Percentiles rank a stretch among this genome's conserved stretches.
Conservation (phyloP, 2,113 vertebrate genomes). For the Heterocephalus glaber region DNA sequence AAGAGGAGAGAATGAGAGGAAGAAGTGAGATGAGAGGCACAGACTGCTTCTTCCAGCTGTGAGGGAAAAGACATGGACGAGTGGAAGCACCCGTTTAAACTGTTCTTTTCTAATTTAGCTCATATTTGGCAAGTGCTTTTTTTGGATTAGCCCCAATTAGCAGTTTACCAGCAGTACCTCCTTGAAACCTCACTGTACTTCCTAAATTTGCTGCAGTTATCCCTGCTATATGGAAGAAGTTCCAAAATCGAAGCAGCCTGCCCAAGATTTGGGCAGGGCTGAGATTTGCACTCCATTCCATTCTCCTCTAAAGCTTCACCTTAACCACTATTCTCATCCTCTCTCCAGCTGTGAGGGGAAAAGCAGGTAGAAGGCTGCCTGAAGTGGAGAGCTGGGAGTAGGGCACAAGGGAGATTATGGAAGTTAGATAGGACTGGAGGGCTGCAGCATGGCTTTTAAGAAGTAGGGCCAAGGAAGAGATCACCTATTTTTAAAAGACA, state of each 20-base stretch:
- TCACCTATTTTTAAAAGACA: neutral
- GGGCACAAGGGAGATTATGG: neutral
- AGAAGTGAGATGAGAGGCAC: neutral
- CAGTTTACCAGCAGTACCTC: neutral
- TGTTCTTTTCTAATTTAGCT: neutral
- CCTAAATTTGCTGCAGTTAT: neutral
- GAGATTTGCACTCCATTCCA: neutral
- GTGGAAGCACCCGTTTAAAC: neutral
- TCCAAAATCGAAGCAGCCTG: neutral
- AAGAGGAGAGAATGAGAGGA: neutral
- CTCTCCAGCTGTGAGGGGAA: neutral
- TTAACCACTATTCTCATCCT: neutral
- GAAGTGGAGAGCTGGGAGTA: neutral
- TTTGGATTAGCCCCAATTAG: neutral
- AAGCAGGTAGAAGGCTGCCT: neutral
- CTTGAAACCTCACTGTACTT: neutral
- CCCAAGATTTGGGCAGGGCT: neutral
- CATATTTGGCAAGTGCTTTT: neutral
- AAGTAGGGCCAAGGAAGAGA: neutral
- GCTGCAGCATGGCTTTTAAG: neutral
- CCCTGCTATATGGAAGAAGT: neutral
- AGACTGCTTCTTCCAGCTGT: neutral
- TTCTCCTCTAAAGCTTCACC: neutral
- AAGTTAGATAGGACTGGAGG: neutral
- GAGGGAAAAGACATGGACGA: neutral